Evolutionary conservation across 2,113 vertebrate genomes (phyloP).

Genomic region (Fregetta grallaria): DNA sequence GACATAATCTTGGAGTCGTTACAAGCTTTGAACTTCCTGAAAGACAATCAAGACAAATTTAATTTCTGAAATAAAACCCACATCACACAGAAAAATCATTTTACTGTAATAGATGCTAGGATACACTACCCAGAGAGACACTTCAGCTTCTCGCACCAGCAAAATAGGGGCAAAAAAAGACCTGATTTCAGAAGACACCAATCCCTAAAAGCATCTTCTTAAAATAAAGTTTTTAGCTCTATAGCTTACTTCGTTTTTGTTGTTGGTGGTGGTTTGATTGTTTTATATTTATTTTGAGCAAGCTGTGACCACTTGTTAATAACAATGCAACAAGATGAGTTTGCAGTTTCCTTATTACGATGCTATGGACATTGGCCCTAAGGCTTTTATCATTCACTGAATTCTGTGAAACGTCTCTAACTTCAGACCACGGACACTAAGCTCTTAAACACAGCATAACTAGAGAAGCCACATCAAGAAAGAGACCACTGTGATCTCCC

Average conservation of each 20-base stretch:
- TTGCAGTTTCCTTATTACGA: background rate
- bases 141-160: background rate
- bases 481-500: background rate
- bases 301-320: background rate
- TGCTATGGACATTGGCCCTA: background rate
- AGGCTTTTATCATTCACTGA: background rate
- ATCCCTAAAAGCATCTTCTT: background rate
- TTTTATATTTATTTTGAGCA: background rate
- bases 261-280: background rate
- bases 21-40: slow-evolving; percentile 15
- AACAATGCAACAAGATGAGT: background rate
- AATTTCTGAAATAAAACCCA: background rate
- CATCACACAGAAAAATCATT: background rate
- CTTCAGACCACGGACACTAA: background rate
- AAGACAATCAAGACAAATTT: background rate
- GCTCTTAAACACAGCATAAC: background rate
- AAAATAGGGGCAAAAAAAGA: background rate
- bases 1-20: background rate
- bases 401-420: background rate
- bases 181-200: background rate
- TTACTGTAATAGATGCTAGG: background rate
- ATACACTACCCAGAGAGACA: background rate
- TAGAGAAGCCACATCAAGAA: background rate
- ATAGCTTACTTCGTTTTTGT: background rate
- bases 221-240: background rate